Percentiles rank a stretch among this genome's conserved stretches.
Evolutionary conservation across 2,113 vertebrate genomes (phyloP).

Genomic region (Crocuta crocuta): DNA sequence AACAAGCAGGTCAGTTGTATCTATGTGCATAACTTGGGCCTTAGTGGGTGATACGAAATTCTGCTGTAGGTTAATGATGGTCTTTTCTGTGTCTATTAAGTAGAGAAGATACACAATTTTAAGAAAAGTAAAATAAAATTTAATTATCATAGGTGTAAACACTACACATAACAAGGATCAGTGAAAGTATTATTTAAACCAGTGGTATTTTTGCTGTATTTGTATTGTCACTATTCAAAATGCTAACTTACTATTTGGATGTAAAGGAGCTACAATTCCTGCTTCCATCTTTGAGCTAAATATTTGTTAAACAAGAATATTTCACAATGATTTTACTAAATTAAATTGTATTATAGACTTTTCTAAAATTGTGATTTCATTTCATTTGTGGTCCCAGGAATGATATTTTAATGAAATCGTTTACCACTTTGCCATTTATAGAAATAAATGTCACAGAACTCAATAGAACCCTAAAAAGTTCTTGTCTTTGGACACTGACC

Average conservation of each 20-base stretch:
- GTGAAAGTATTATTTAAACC: background rate
- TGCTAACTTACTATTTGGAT: background rate
- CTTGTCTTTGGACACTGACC: slow-evolving; percentile 1
- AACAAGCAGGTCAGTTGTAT: background rate
- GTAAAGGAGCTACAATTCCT: background rate
- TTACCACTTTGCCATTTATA: slow-evolving; percentile 33
- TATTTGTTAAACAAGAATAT: slow-evolving; percentile 1
- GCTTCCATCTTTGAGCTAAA: background rate
- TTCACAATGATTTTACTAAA: slow-evolving; percentile 3
- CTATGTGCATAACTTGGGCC: background rate
- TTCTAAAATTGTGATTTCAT: slow-evolving; percentile 18
- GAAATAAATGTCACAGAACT: slow-evolving; percentile 32
- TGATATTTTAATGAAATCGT: slow-evolving; percentile 43
- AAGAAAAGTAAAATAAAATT: background rate
- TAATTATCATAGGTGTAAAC: background rate
- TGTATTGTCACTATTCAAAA: slow-evolving; percentile 44
- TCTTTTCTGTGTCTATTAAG: background rate
- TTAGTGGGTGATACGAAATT: background rate
- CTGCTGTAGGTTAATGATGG: background rate
- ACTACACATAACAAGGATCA: background rate
- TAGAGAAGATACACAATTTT: background rate
- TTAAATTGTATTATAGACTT: background rate
- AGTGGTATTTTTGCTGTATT: background rate
- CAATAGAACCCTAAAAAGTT: background rate
- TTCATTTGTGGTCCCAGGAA: slow-evolving; percentile 15